phyloP scores from a whole-genome alignment of 2,888 invertebrate genomes.

The Capitulum mitella region DNA sequence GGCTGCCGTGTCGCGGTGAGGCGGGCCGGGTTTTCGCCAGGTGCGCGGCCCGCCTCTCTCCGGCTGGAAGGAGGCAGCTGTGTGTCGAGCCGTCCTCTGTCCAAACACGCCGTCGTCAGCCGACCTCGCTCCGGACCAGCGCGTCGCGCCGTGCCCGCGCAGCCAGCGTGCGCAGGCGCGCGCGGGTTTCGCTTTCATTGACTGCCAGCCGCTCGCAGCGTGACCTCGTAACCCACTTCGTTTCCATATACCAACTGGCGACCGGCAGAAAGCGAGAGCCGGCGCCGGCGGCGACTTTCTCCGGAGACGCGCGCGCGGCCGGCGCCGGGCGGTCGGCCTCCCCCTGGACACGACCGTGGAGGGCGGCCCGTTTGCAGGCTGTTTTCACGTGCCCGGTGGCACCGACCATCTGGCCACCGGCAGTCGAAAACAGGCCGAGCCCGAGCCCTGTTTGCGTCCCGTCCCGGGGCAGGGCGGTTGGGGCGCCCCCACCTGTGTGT shows the following conservation, averaged over 20 bases:
- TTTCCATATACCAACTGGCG: not conserved
- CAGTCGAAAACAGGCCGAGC: not conserved
- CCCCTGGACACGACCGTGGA: not conserved
- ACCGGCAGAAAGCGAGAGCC: conserved; percentile 9
- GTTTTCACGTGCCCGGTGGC: not conserved
- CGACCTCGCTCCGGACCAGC: no score
- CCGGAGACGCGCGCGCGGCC: not conserved
- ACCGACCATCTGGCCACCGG: not conserved
- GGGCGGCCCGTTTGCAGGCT: not conserved
- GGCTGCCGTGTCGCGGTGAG: no score
- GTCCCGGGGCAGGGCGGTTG: not conserved
- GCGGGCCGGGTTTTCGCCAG: no score
- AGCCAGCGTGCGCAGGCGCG: not conserved
- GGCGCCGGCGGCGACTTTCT: not conserved
- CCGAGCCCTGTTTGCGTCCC: not conserved
- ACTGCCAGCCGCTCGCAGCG: not conserved
- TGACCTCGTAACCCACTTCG: conserved; percentile 11
- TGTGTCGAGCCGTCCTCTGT: not conserved
- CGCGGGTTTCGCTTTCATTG: conserved; percentile 2
- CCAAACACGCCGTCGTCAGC: not conserved
- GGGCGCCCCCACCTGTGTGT: no score
- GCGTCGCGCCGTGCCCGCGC: not conserved
- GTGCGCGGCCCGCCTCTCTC: no score
- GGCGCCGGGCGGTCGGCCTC: not conserved
- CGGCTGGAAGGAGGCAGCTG: no score